These are phyloP conservation scores for Stenchaetothrips biformis DNA, from an alignment of 2,888 invertebrate species.

Conservation along the genomic window DNA sequence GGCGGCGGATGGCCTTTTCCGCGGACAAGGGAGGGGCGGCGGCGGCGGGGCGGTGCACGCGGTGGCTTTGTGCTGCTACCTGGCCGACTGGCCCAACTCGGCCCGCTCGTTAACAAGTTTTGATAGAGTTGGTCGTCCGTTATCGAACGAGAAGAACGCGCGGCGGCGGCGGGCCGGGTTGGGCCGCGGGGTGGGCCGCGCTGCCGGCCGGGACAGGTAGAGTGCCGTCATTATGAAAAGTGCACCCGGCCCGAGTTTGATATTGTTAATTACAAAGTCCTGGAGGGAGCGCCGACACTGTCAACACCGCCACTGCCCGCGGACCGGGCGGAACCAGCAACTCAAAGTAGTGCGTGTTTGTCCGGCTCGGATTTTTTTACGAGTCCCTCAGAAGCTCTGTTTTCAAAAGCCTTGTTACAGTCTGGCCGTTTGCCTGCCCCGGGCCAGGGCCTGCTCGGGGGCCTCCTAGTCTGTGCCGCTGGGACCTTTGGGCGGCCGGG, in stretches of 20 bases:
- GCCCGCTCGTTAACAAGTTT: conserved; percentile 2
- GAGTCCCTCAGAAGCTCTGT: background rate
- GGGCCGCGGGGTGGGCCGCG: background rate
- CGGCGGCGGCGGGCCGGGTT: background rate
- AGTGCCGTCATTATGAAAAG: background rate
- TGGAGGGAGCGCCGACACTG: background rate
- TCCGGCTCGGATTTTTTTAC: background rate
- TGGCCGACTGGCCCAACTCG: background rate
- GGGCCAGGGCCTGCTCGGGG: background rate
- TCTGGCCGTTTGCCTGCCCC: background rate
- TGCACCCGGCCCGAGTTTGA: background rate
- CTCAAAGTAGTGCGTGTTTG: background rate
- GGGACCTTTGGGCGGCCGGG: background rate
- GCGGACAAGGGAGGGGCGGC: too few species aligned
- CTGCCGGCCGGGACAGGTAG: background rate
- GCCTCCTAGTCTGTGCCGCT: background rate
- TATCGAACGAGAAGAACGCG: background rate
- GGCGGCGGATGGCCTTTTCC: too few species aligned
- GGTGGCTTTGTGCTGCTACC: background rate
- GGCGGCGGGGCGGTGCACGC: background rate
- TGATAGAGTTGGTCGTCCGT: background rate
- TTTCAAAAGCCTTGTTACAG: background rate
- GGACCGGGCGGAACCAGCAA: background rate
- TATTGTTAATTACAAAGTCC: background rate
- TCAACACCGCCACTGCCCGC: background rate